phyloP scores from a whole-genome alignment of 2,888 invertebrate genomes.

The Cynaeus angustus region DNA sequence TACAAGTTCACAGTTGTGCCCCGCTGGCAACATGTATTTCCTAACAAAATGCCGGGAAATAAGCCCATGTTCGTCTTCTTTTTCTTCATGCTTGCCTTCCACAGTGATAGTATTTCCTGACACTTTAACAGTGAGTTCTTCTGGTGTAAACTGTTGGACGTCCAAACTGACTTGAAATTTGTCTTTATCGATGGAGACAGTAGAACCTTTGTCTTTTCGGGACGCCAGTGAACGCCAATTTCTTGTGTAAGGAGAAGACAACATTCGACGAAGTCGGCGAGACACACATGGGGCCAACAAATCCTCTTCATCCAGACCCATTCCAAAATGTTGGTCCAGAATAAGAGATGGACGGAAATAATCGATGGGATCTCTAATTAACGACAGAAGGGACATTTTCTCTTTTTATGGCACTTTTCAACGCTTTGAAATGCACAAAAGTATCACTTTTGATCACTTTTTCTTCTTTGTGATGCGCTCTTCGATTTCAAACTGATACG shows the following conservation, averaged over 20 bases:
- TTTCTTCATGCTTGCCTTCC: conserved; percentile 86
- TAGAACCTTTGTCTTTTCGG: conserved; percentile 26
- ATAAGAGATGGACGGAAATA: conserved; percentile 32
- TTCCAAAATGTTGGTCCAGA: conserved; percentile 27
- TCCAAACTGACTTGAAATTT: conserved; percentile 32
- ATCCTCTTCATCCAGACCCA: conserved; percentile 26
- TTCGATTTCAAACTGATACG: neutral
- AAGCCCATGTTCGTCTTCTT: conserved; percentile 82
- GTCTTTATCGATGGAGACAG: conserved; percentile 9
- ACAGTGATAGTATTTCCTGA: conserved; percentile 81
- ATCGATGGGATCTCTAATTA: conserved; percentile 28
- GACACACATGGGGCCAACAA: conserved; percentile 12
- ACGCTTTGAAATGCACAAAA: neutral
- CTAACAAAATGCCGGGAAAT: conserved; percentile 84
- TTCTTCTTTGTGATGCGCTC: neutral
- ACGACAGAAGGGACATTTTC: conserved; percentile 27
- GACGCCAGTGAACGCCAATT: conserved; percentile 19
- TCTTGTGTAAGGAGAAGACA: conserved; percentile 14
- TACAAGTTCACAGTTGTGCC: conserved; percentile 81
- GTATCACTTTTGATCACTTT: neutral
- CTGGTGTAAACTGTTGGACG: conserved; percentile 79
- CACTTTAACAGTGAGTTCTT: conserved; percentile 84
- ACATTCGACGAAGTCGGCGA: conserved; percentile 14
- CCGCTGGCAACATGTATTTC: conserved; percentile 82
- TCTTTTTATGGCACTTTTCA: neutral